phyloP scores from a whole-genome alignment of 2,888 invertebrate genomes.

The Eilema depressum region DNA sequence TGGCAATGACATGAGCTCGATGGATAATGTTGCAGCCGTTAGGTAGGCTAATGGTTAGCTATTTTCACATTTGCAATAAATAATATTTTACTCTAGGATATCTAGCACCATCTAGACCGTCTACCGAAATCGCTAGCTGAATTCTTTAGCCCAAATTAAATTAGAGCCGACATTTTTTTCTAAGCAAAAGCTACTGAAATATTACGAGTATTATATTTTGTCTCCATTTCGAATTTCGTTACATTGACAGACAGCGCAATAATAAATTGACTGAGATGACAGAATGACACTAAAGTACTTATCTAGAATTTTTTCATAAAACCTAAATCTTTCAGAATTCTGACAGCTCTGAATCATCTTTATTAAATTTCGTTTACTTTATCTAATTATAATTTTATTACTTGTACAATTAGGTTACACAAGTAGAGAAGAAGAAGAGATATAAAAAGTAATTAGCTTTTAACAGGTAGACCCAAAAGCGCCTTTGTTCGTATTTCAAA shows the following conservation, averaged over 20 bases:
- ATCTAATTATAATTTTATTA: neutral
- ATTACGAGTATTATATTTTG: slow-evolving; percentile 38
- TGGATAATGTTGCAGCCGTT: neutral
- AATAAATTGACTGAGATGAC: neutral
- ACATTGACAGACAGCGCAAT: slow-evolving; percentile 23
- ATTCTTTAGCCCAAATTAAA: neutral
- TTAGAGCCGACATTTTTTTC: slow-evolving; percentile 17
- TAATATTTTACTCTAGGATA: neutral
- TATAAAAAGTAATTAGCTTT: neutral
- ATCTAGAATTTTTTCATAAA: neutral
- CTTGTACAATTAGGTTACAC: neutral
- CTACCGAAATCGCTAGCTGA: neutral
- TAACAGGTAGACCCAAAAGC: neutral
- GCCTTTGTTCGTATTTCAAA: neutral
- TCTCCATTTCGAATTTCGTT: slow-evolving; percentile 29
- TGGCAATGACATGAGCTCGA: neutral
- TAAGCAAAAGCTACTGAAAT: slow-evolving; percentile 23
- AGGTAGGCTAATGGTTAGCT: neutral
- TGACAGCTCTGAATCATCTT: neutral
- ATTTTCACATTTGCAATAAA: neutral
- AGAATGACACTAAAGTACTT: neutral
- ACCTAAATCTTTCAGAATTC: neutral
- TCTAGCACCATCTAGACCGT: neutral
- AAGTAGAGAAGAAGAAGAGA: neutral
- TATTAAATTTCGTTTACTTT: neutral